Evolutionary conservation across 2,113 vertebrate genomes (phyloP), one percentile per base, ranked within the genome.

Genomic region (Caranx melampygus): DNA sequence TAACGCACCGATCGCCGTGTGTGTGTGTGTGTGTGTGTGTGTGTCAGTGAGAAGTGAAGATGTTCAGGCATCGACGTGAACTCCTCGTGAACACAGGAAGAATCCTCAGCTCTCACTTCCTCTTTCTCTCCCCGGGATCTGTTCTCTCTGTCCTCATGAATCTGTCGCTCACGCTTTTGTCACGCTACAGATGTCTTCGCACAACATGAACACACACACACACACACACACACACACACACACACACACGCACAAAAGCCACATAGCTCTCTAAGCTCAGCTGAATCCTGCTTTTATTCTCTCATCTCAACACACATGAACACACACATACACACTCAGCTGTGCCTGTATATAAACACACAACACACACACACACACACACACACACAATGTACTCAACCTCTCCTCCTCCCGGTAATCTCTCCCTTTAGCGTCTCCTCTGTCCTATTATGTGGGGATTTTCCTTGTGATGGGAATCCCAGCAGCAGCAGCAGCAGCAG

Each of bases 361-460:
- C 72, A 69, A 57, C 33, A 66, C 70, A 49, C 51, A 79, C 72
- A 69, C 34, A n/a, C n/a, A n/a, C n/a, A n/a, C n/a, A n/a, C 7
- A 42, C 40, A 42, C 8, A 42, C 67, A 58, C 68, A 55, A 67
- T 6, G 6, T 33, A 69, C 75, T 72, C 61, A 60, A 3, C 54
- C 55, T 70, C 67, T 58, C 57, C 63, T 59, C 68, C 66, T 75
- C 49, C 55, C 55, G 26, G 62, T 88, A 89, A 89, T 87, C 88
- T 85, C 78, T 82, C 76, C 78, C 76, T 79, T 88, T 71, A 84
- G 81, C 34, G 11, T 81, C 62, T 84, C 72, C 72, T 81, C 75
- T 81, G 34, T 78, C 66, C 85, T 81, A 83, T 92, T 90, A 86
- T 91, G 69, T 79, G 60, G 62, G 91, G 89, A 92, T 91, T 92